These are phyloP conservation scores for Hydrolagus affinis DNA, from an alignment of 2,113 vertebrate genomes.

Conservation along the genomic window DNA sequence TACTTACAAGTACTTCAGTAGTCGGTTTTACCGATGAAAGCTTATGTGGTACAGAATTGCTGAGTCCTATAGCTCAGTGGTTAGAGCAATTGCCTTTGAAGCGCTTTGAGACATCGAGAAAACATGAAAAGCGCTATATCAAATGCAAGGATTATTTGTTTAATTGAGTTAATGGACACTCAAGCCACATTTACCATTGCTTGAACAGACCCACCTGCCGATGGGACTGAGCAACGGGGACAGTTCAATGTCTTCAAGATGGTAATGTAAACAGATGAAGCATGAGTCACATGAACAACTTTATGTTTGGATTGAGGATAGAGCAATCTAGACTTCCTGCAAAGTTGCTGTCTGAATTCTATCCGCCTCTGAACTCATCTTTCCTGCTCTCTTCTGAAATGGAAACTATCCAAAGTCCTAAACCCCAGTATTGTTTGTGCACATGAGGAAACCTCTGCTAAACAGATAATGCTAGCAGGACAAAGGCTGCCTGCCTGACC, in stretches of 20 bases:
- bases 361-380: background rate
- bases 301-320: background rate
- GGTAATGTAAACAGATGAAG: background rate
- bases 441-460: background rate
- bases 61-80: too few species aligned
- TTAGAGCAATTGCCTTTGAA: too few species aligned
- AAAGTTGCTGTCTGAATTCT: background rate
- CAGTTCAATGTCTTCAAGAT: background rate
- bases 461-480: background rate
- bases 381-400: background rate
- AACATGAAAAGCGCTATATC: too few species aligned
- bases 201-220: background rate
- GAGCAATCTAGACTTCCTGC: background rate
- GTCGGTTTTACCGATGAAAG: too few species aligned
- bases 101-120: too few species aligned
- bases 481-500: background rate
- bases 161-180: background rate
- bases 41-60: too few species aligned
- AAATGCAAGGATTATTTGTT: too few species aligned
- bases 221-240: background rate
- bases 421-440: background rate
- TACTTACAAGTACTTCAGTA: too few species aligned
- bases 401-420: background rate
- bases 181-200: background rate
- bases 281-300: background rate